Base-by-base conservation (phyloP, 2,797 vertebrate genomes). In the Apogon hyalosoma region DNA sequence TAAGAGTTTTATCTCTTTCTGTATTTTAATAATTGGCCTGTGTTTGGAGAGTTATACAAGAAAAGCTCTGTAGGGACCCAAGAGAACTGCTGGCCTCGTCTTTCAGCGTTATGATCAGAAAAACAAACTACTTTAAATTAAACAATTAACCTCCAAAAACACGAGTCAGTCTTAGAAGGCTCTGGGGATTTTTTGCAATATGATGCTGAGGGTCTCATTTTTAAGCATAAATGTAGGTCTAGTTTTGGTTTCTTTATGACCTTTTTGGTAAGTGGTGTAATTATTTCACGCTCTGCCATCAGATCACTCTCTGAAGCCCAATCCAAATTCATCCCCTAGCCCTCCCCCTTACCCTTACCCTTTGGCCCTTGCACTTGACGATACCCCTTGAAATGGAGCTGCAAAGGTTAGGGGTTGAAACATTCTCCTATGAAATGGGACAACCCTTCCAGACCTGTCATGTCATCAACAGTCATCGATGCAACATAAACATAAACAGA, bases 1-100 rank as follows among this genome's bases (percentile, higher is more conserved):
- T 15, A 48, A 40, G 67, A 53, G 41, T 79, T 78, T 55, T 69
- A 59, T 75, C 42, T 50, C 55, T 52, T 48, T 79, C 57, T 66
- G 6, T 75, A 31, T 67, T 88, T 71, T 75, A 84, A 79, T 86
- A 84, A 74, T 51, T 47, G 60, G 24, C 50, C 55, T 38, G 28
- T 48, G 73, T 81, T 80, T 54, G 21, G 54, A 66, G 56, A 71
- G 7, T 43, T 63, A 11, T 66, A 19, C 4, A 11, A 71, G 38
- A 54, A 57, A 39, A 50, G 58, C 4, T 28, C 39, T 33, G 49
- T 48, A 14, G 19, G 24, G 45, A 45, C 77, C 16, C n/a, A 2
- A 39, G 77, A 77, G 65, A 75, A 15, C 36, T 5, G 7, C 52
- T 36, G 54, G 62, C 40, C 21, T 78, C 9, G 3, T 77, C 67